A percentile compares a stretch with the other conserved stretches of the same genome.
These are phyloP conservation scores for Ochropacha duplaris DNA, from an alignment of 2,888 invertebrate genomes.

Conservation along the genomic window DNA sequence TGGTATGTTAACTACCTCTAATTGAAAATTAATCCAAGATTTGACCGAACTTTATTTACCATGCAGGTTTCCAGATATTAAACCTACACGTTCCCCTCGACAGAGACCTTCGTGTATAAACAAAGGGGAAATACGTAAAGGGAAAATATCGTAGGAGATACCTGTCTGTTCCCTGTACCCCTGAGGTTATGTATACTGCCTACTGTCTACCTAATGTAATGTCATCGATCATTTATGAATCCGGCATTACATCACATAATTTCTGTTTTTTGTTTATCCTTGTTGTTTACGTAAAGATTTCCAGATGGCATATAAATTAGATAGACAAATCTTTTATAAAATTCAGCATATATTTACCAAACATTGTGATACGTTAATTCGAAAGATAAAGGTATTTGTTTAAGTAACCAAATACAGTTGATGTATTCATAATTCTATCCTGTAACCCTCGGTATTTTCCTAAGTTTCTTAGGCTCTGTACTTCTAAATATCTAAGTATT, in stretches of 20 bases:
- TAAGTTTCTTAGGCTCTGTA: too few species aligned
- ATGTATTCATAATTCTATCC: too few species aligned
- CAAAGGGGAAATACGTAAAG: neutral
- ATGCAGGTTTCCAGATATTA: neutral
- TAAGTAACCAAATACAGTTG: neutral
- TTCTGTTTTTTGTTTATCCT: neutral
- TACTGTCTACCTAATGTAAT: neutral
- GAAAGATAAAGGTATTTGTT: neutral
- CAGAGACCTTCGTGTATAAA: neutral
- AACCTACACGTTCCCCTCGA: neutral
- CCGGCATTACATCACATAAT: neutral
- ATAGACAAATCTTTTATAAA: neutral
- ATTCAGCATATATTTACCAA: neutral
- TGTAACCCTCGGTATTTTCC: too few species aligned
- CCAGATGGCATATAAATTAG: neutral
- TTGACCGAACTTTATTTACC: neutral
- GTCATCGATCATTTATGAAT: constrained; percentile 4
- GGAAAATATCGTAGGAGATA: neutral
- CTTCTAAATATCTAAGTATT: too few species aligned
- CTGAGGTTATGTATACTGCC: neutral
- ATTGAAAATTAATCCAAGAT: too few species aligned
- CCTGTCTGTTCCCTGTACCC: neutral
- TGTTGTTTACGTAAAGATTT: neutral
- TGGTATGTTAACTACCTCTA: constrained; percentile 60
- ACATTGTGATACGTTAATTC: neutral